A percentile compares a stretch with the other conserved stretches of the same genome.
These are phyloP conservation scores for Entomobrya proxima DNA, from an alignment of 2,888 invertebrate species.

Conservation along the genomic window DNA sequence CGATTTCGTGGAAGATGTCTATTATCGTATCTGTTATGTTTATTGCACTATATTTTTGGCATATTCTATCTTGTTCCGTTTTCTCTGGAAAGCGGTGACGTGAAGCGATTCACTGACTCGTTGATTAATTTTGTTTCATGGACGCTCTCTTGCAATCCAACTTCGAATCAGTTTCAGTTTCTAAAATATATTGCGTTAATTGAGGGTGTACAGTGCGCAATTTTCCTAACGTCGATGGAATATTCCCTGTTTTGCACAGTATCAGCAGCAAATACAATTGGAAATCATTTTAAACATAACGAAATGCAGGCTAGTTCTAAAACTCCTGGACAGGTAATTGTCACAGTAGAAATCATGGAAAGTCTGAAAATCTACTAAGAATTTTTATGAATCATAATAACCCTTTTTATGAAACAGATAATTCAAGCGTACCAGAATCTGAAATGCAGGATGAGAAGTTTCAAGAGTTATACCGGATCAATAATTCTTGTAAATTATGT, in stretches of 20 bases:
- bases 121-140: neutral
- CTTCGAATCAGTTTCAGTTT: neutral
- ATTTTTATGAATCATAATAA: too few species aligned
- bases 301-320: neutral
- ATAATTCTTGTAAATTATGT: conserved; percentile 10
- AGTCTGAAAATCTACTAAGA: too few species aligned
- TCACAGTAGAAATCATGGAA: neutral
- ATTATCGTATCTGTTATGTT: neutral
- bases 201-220: neutral
- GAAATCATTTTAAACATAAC: neutral
- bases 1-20: neutral
- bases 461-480: neutral
- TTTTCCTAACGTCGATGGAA: neutral
- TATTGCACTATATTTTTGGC: neutral
- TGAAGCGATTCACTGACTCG: neutral
- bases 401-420: neutral
- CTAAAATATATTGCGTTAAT: neutral
- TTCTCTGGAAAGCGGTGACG: neutral
- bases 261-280: neutral
- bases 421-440: neutral
- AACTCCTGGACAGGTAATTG: neutral
- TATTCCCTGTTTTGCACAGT: neutral
- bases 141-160: neutral
- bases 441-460: neutral
- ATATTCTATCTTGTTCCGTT: neutral